These are phyloP conservation scores for Drosophila takahashii DNA, from an alignment of 1,140 invertebrate species.

Conservation along the genomic window DNA sequence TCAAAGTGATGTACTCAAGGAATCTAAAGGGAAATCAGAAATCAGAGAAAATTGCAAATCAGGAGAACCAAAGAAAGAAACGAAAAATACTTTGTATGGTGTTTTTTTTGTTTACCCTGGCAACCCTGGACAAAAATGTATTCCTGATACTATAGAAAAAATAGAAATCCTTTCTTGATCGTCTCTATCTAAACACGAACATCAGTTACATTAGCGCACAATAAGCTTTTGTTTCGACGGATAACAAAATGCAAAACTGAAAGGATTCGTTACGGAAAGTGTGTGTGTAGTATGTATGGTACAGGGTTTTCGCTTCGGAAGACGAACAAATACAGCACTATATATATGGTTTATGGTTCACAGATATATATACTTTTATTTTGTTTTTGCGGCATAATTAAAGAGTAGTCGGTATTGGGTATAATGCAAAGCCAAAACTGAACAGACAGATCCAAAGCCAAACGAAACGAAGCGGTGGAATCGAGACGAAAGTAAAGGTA, in stretches of 20 bases:
- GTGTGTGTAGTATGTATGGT: conserved; percentile 38
- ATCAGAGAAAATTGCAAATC: conserved; percentile 32
- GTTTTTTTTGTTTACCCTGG: conserved; percentile 25
- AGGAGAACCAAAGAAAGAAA: conserved; percentile 18
- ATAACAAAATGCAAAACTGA: conserved; percentile 24
- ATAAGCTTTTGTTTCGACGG: conserved; percentile 41
- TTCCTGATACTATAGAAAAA: neutral
- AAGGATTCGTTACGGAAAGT: conserved; percentile 8
- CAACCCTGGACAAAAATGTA: conserved; percentile 22
- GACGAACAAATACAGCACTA: conserved; percentile 53
- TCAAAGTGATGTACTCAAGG: conserved; percentile 36
- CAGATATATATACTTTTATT: conserved; percentile 22
- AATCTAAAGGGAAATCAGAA: conserved; percentile 26
- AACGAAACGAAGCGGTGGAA: conserved; percentile 36
- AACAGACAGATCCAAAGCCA: conserved; percentile 31
- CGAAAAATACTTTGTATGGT: conserved; percentile 15
- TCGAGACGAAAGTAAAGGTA: conserved; percentile 57
- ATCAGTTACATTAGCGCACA: conserved; percentile 40
- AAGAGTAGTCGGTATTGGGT: conserved; percentile 46
- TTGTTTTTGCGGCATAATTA: conserved; percentile 31
- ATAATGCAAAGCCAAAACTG: conserved; percentile 58
- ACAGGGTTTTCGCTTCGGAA: conserved; percentile 40
- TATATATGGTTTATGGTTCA: conserved; percentile 34
- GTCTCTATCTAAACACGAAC: conserved; percentile 29
- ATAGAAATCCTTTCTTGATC: conserved; percentile 11